Evolutionary conservation across 2,113 vertebrate genomes (phyloP).

Genomic region (Notarius lentiginosus): DNA sequence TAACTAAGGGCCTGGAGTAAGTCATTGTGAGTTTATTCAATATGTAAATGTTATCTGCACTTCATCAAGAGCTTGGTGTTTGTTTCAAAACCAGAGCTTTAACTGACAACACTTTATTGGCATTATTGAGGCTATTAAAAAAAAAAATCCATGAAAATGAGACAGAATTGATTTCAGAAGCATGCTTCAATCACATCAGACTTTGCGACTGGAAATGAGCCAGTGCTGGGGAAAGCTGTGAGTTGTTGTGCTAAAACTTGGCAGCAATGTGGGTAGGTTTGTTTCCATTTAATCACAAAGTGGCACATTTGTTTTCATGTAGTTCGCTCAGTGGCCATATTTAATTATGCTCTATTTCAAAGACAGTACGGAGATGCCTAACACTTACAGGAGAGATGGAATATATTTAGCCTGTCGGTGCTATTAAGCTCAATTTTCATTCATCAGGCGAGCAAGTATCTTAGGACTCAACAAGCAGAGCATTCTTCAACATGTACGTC

Average conservation of each 20-base stretch:
- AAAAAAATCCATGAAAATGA: not conserved
- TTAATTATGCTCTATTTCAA: slow-evolving; percentile 33
- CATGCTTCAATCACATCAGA: slow-evolving; percentile 34
- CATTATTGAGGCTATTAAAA: slow-evolving; percentile 9
- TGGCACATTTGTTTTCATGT: slow-evolving; percentile 33
- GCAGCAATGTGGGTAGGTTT: slow-evolving; percentile 8
- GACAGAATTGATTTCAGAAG: slow-evolving; percentile 18
- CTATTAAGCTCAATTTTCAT: slow-evolving; percentile 41
- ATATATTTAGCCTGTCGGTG: slow-evolving; percentile 37
- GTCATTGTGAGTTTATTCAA: slow-evolving; percentile 9
- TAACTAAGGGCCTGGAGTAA: not conserved
- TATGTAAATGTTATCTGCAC: not conserved
- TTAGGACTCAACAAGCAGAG: slow-evolving; percentile 15
- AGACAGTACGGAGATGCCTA: not conserved
- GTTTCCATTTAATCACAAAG: slow-evolving; percentile 21
- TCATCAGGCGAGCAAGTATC: slow-evolving; percentile 29
- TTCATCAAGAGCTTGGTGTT: not conserved
- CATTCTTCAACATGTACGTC: slow-evolving; percentile 1
- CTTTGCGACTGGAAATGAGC: slow-evolving; percentile 10
- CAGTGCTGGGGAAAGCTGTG: slow-evolving; percentile 29
- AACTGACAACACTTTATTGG: not conserved
- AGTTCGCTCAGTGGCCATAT: slow-evolving; percentile 20
- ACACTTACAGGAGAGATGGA: not conserved
- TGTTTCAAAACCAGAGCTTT: not conserved
- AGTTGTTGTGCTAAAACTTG: slow-evolving; percentile 25